A percentile compares a stretch with the other conserved stretches of the same genome.
Evolutionary conservation across 37 sponge, comb jelly and placozoan genomes (phyloP).

Genomic region (Lycopodina hypogea): DNA sequence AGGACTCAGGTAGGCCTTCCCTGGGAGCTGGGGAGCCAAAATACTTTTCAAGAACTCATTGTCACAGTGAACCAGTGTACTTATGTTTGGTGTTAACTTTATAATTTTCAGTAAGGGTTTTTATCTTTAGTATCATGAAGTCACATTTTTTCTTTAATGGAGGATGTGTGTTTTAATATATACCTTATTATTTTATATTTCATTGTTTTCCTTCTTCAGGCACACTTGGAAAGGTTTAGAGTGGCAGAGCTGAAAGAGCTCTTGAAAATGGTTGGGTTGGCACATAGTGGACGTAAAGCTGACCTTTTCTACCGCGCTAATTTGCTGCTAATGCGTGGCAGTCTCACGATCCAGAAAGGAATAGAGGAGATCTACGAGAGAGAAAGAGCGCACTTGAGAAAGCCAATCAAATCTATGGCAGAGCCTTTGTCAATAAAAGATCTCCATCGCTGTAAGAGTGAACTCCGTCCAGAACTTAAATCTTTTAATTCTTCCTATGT

Average conservation of each 20-base stretch:
- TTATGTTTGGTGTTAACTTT: too few species aligned
- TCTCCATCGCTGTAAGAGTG: slow-evolving; percentile 4
- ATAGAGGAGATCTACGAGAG: slow-evolving; percentile 32
- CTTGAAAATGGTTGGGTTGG: slow-evolving; percentile 35
- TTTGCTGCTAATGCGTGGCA: slow-evolving; percentile 26
- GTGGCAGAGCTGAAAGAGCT: slow-evolving; percentile 83
- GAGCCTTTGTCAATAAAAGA: background rate
- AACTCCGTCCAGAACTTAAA: background rate
- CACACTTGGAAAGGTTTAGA: slow-evolving; percentile 49
- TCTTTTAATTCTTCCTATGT: background rate
- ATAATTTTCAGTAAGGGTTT: too few species aligned
- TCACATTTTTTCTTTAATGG: too few species aligned
- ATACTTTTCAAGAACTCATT: too few species aligned
- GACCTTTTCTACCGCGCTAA: slow-evolving; percentile 54
- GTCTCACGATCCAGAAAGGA: slow-evolving; percentile 14
- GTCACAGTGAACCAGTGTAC: too few species aligned
- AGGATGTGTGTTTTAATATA: too few species aligned
- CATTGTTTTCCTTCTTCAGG: slow-evolving; percentile 29
- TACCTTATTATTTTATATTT: too few species aligned
- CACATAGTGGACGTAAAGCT: slow-evolving; percentile 70
- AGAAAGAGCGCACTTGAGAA: background rate
- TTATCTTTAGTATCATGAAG: too few species aligned
- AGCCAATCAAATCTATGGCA: background rate
- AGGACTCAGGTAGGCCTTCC: too few species aligned
- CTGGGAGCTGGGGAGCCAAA: too few species aligned